Evolutionary conservation across 2,888 invertebrate species (phyloP).

Genomic region (Alloplasta piceator): DNA sequence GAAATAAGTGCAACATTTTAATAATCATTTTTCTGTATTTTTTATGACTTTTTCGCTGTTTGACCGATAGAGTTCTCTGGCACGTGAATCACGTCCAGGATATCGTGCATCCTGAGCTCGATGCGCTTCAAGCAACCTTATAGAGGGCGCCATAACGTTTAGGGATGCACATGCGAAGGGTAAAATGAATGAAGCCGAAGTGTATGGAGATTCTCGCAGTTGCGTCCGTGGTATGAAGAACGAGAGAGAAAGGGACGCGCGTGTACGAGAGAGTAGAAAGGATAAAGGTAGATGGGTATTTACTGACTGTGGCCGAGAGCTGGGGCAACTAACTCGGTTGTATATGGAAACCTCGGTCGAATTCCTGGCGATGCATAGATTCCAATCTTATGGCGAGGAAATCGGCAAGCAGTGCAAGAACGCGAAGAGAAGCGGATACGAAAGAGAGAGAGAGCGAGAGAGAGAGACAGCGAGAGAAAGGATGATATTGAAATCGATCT

Average conservation of each 20-base stretch:
- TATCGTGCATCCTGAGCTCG: too few relatives aligned
- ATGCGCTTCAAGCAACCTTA: too few relatives aligned
- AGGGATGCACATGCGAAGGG: too few relatives aligned
- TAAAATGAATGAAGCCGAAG: constrained; percentile 60
- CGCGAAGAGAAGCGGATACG: constrained; percentile 4
- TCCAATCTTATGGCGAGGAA: constrained; percentile 52
- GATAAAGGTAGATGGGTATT: constrained; percentile 5
- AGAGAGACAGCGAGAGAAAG: background rate
- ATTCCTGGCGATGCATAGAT: constrained; percentile 67
- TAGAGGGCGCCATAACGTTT: too few relatives aligned
- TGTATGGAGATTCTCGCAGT: constrained; percentile 72
- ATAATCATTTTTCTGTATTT: too few relatives aligned
- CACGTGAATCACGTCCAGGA: too few relatives aligned
- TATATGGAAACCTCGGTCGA: constrained; percentile 64
- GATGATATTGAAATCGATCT: too few relatives aligned
- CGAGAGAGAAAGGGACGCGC: background rate
- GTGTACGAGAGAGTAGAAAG: background rate
- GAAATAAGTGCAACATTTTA: too few relatives aligned
- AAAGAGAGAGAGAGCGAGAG: background rate
- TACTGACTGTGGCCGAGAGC: constrained; percentile 61
- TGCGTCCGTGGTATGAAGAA: constrained; percentile 31
- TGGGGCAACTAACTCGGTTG: constrained; percentile 22
- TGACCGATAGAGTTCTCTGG: too few relatives aligned
- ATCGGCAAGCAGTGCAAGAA: constrained; percentile 9
- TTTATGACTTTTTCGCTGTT: too few relatives aligned